Conservation (phyloP, 1,140 invertebrate genomes). For the Drosophila pandora region DNA sequence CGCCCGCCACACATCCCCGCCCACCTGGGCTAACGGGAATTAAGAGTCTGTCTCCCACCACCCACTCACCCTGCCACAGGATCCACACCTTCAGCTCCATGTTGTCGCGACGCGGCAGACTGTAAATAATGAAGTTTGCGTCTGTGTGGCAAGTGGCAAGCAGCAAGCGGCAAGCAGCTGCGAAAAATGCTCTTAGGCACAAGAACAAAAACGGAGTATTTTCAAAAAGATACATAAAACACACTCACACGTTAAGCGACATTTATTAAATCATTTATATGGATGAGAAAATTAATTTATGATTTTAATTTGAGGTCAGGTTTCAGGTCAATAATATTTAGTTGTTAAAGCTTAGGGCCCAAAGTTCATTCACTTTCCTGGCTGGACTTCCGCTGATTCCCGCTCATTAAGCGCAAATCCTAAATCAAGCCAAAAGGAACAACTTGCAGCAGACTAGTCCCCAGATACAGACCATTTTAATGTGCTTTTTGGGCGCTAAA, state of each 20-base stretch:
- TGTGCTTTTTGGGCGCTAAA: conserved; percentile 49
- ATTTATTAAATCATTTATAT: conserved; percentile 45
- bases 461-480: conserved; percentile 42
- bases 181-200: conserved; percentile 57
- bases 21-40: conserved; percentile 36
- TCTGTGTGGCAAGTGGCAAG: conserved; percentile 54
- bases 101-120: conserved; percentile 76
- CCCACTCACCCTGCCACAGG: background rate
- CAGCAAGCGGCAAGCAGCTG: conserved; percentile 12
- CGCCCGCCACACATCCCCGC: no score
- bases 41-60: conserved; percentile 47
- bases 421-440: conserved; percentile 9
- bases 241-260: conserved; percentile 28
- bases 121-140: conserved; percentile 81
- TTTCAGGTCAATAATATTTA: no score
- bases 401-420: conserved; percentile 48
- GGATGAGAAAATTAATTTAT: no score
- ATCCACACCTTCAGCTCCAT: conserved; percentile 30
- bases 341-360: no score
- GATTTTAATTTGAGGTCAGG: no score
- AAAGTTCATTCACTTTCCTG: conserved; percentile 23
- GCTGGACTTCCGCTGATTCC: conserved; percentile 1
- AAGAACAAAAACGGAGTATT: conserved; percentile 29
- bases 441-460: conserved; percentile 14
- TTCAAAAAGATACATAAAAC: conserved; percentile 2